These are phyloP conservation scores for Catocala sponsa DNA, from an alignment of 2,888 invertebrate genomes.

Conservation along the genomic window DNA sequence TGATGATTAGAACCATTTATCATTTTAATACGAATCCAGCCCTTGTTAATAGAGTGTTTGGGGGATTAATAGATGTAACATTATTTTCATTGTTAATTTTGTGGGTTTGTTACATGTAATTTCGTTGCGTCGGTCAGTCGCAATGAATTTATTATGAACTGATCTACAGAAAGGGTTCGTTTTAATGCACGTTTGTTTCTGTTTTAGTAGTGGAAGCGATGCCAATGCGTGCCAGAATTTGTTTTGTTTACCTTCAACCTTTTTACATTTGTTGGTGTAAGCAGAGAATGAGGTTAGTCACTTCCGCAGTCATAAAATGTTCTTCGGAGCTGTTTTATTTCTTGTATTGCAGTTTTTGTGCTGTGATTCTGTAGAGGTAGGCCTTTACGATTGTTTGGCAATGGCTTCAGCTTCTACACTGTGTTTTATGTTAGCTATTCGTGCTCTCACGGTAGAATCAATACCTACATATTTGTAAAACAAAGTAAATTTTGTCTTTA, in stretches of 20 bases:
- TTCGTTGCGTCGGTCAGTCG: slow-evolving; percentile 62
- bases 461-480: no score
- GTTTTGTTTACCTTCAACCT: slow-evolving; percentile 21
- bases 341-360: neutral
- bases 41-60: slow-evolving; percentile 81
- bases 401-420: no score
- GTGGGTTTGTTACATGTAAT: slow-evolving; percentile 71
- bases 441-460: no score
- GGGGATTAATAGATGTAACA: slow-evolving; percentile 83
- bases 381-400: neutral
- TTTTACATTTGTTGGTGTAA: slow-evolving; percentile 7
- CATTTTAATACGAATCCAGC: slow-evolving; percentile 84
- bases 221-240: slow-evolving; percentile 18
- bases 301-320: slow-evolving; percentile 4
- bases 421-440: no score
- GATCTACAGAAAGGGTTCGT: slow-evolving; percentile 51
- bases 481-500: no score
- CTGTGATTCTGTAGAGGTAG: neutral
- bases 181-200: slow-evolving; percentile 48
- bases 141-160: slow-evolving; percentile 60
- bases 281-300: neutral
- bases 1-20: slow-evolving; percentile 84
- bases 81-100: slow-evolving; percentile 85
- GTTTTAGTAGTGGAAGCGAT: slow-evolving; percentile 27
- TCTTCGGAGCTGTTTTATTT: neutral